A percentile compares a stretch with the other conserved stretches of the same genome.
phyloP scores from a whole-genome alignment of 2,797 vertebrate species.

The Trichosurus vulpecula region DNA sequence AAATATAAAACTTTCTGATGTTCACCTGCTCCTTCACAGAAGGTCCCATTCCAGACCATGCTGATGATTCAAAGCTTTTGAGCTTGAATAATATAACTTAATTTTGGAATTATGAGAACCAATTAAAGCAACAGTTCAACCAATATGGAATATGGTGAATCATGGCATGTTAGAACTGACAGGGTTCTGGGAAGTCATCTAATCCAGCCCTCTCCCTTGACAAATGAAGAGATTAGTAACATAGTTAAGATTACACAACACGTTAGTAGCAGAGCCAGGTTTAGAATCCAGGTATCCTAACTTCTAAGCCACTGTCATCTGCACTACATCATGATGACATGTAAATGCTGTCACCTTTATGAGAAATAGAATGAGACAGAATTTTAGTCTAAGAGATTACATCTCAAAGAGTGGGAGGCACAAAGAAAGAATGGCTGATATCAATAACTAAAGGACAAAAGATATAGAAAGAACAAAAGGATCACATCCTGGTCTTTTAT shows the following conservation, averaged over 20 bases:
- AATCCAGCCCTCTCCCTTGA: background rate
- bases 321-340: background rate
- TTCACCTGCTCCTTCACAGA: conserved; percentile 16
- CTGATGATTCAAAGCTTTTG: background rate
- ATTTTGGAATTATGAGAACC: background rate
- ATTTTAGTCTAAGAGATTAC: background rate
- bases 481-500: background rate
- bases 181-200: background rate
- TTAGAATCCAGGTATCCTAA: background rate
- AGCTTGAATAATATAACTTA: background rate
- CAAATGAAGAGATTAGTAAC: background rate
- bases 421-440: background rate
- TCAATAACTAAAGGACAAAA: background rate
- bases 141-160: background rate
- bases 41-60: background rate
- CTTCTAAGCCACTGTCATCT: background rate
- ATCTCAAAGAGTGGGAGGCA: background rate
- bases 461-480: background rate
- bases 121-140: background rate
- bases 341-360: background rate
- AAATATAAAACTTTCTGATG: background rate
- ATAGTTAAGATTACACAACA: background rate
- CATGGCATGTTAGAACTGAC: background rate
- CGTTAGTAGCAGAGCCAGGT: background rate
- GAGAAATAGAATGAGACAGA: background rate